Evolutionary conservation across 2,888 invertebrate species (phyloP), one percentile per base, ranked within the genome.

Genomic region (Orchesellides sinensis): DNA sequence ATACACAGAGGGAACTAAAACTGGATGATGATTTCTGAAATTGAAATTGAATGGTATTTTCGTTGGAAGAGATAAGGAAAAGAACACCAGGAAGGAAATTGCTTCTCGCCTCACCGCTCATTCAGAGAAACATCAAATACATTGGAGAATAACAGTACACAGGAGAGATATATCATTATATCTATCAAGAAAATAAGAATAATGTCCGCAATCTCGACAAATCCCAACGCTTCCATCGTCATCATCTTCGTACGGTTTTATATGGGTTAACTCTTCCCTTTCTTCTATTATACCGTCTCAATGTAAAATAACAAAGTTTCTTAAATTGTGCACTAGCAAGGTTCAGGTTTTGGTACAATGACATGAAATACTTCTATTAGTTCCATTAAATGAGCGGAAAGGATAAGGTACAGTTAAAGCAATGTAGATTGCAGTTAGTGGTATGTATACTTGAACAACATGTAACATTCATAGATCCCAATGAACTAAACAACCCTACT

Each of bases 31-130:
- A 78, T 69, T 68, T 78, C 69, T 68, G 61, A 72, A 80, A 80
- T 78, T 69, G 78, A 69, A 78, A 78, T 73, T 80, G 80, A 73
- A 73, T 80, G 70, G 73, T 80, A 73, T 80, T 56, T 56, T 70
- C 49, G 14, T 56, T 17, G 21, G 29, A 12, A 49, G 61, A 52
- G 32, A 69, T 32, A 32, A 45, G 25, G 65, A 52, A 25, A 52
- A 17, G 65, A 40, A 17, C 49, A 52, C 75, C 52, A 23, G 35
- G 40, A 75, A 65, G 75, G 49, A 78, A 78, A 78, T 78, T 69
- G 78, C 69, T 69, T 69, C 77, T 47, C 56, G 78, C 78, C 17
- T 19, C 23, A 40, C 23, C 35, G 40, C 59, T 52, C 49, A 74
- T 74, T 65, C 27, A 54, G 29, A 14, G 14, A 32, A 47, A 47